These are phyloP conservation scores for Melinaea marsaeus DNA, from an alignment of 2,888 invertebrate species.

Conservation along the genomic window DNA sequence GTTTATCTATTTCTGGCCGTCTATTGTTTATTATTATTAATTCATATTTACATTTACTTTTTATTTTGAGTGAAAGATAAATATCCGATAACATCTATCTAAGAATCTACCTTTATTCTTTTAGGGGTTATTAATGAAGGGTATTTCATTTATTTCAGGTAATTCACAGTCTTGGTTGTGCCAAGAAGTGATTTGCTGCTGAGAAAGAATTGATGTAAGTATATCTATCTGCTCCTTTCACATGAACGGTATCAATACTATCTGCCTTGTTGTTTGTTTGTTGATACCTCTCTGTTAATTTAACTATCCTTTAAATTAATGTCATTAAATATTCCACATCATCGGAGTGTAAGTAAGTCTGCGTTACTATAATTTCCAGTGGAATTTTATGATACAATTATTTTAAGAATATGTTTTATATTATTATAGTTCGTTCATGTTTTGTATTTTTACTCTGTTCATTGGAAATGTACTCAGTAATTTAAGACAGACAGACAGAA, in stretches of 20 bases:
- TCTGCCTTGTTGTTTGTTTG: neutral
- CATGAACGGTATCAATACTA: neutral
- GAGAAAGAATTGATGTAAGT: slow-evolving; percentile 46
- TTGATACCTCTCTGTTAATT: too few relatives aligned
- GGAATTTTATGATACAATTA: neutral
- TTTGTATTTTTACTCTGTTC: slow-evolving; percentile 18
- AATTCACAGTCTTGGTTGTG: slow-evolving; percentile 63
- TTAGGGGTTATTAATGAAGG: slow-evolving; percentile 4
- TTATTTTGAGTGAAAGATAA: too few relatives aligned
- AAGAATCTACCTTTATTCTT: too few relatives aligned
- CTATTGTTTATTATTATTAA: too few relatives aligned
- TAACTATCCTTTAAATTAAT: too few relatives aligned
- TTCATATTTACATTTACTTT: too few relatives aligned
- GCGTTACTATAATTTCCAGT: too few relatives aligned
- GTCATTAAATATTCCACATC: too few relatives aligned
- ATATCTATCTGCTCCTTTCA: slow-evolving; percentile 4
- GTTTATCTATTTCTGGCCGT: neutral
- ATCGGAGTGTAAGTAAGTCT: too few relatives aligned
- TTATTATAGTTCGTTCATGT: neutral
- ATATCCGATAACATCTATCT: too few relatives aligned
- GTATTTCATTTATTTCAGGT: slow-evolving; percentile 50
- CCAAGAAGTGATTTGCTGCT: slow-evolving; percentile 65
- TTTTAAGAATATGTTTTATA: neutral
- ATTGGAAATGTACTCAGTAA: slow-evolving; percentile 33
- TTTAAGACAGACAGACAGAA: slow-evolving; percentile 49